Evolutionary conservation across 1,140 invertebrate species (phyloP).

Genomic region (Drosophila takahashii): DNA sequence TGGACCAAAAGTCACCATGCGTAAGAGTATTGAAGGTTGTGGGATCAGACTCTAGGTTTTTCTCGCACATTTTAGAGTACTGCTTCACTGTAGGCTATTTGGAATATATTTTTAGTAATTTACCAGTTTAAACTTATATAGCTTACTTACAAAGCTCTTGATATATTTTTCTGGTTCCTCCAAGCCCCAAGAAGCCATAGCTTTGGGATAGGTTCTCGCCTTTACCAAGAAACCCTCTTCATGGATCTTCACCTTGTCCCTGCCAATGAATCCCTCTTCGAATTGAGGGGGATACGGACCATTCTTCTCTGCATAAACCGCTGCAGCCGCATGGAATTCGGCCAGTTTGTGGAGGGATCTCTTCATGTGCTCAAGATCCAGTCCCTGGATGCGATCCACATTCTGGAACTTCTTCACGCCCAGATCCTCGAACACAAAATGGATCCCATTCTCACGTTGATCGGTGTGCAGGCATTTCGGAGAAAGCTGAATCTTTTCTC

Average conservation of each 20-base stretch:
- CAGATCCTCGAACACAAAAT: slow-evolving; percentile 71
- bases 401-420: slow-evolving; percentile 45
- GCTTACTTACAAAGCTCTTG: slow-evolving; percentile 54
- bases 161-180: slow-evolving; percentile 61
- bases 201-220: slow-evolving; percentile 33
- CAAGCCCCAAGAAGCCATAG: slow-evolving; percentile 60
- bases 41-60: slow-evolving; percentile 54
- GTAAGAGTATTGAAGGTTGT: slow-evolving; percentile 87
- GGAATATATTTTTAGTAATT: background rate
- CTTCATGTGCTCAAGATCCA: slow-evolving; percentile 86
- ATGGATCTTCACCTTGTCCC: background rate
- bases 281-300: slow-evolving; percentile 50
- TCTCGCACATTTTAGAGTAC: slow-evolving; percentile 31
- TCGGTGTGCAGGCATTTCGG: slow-evolving; percentile 61
- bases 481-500: slow-evolving; percentile 49
- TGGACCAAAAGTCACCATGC: slow-evolving; percentile 87
- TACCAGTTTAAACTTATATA: background rate
- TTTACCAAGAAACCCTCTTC: slow-evolving; percentile 15
- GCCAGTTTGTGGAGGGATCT: slow-evolving; percentile 86
- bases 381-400: slow-evolving; percentile 85
- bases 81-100: slow-evolving; percentile 52
- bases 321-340: slow-evolving; percentile 86
- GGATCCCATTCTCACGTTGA: slow-evolving; percentile 31
- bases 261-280: slow-evolving; percentile 48
- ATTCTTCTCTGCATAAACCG: slow-evolving; percentile 54